These are phyloP conservation scores for Invenusta paracnida DNA, from an alignment of 2,888 invertebrate species.

Conservation along the genomic window DNA sequence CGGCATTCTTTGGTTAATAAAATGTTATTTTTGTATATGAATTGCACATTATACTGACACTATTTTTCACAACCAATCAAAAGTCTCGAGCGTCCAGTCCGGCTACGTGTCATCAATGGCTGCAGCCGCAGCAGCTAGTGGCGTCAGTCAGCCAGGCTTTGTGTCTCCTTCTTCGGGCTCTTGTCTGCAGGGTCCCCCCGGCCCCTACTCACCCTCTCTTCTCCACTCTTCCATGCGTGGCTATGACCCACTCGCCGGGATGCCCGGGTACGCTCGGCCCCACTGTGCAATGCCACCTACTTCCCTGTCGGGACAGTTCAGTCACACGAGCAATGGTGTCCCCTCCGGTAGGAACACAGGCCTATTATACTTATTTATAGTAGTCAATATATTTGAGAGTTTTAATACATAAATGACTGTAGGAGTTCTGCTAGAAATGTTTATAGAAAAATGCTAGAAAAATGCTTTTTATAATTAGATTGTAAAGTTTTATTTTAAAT, in stretches of 20 bases:
- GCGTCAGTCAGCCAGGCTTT: not conserved
- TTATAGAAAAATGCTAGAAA: too few relatives aligned
- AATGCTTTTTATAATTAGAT: too few relatives aligned
- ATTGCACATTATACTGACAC: too few relatives aligned
- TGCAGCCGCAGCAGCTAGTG: not conserved
- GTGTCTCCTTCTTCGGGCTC: not conserved
- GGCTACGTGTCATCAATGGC: slow-evolving; percentile 9
- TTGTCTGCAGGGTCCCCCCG: not conserved
- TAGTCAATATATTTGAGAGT: too few relatives aligned
- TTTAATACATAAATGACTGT: not conserved
- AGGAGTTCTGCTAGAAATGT: not conserved
- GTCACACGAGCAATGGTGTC: not conserved
- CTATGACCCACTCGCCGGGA: slow-evolving; percentile 1
- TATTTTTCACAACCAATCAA: not conserved
- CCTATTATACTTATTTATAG: too few relatives aligned
- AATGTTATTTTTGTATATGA: too few relatives aligned
- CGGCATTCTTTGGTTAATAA: too few relatives aligned
- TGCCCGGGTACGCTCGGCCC: not conserved
- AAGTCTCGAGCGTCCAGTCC: not conserved
- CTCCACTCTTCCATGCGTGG: slow-evolving; percentile 15
- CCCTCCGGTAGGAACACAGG: not conserved
- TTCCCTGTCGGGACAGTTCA: not conserved
- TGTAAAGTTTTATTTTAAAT: too few relatives aligned
- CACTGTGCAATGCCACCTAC: not conserved
- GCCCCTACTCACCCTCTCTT: slow-evolving; percentile 3